These are phyloP conservation scores for Caretta caretta DNA, from an alignment of 2,113 vertebrate species.

Conservation along the genomic window DNA sequence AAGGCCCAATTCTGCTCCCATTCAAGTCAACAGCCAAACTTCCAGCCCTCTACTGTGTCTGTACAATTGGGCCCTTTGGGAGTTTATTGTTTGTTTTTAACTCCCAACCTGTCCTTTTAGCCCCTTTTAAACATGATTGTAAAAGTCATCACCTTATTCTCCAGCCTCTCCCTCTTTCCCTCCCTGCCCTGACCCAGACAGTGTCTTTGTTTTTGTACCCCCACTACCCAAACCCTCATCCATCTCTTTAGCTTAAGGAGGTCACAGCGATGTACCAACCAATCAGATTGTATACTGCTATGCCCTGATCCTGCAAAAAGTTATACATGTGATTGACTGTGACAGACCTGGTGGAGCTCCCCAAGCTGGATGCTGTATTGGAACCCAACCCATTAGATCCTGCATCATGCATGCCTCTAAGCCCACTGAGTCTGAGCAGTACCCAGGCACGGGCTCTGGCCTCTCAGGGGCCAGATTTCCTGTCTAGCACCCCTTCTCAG, in stretches of 20 bases:
- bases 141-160: background rate
- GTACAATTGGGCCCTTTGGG: background rate
- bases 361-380: background rate
- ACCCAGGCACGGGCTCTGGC: background rate
- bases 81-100: background rate
- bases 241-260: background rate
- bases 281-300: background rate
- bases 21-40: background rate
- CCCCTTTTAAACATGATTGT: background rate
- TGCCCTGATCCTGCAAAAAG: background rate
- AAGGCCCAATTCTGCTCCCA: background rate
- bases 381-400: background rate
- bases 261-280: background rate
- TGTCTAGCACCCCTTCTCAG: background rate
- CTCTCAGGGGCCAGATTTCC: background rate
- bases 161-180: background rate
- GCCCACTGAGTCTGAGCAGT: background rate
- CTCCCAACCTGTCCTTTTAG: background rate
- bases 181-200: background rate
- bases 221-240: too few species aligned
- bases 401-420: background rate
- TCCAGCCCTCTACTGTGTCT: background rate
- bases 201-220: too few species aligned
- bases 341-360: background rate
- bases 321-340: background rate